These are phyloP conservation scores for Cephus nigrinus DNA, from an alignment of 2,888 invertebrate species.

Conservation along the genomic window DNA sequence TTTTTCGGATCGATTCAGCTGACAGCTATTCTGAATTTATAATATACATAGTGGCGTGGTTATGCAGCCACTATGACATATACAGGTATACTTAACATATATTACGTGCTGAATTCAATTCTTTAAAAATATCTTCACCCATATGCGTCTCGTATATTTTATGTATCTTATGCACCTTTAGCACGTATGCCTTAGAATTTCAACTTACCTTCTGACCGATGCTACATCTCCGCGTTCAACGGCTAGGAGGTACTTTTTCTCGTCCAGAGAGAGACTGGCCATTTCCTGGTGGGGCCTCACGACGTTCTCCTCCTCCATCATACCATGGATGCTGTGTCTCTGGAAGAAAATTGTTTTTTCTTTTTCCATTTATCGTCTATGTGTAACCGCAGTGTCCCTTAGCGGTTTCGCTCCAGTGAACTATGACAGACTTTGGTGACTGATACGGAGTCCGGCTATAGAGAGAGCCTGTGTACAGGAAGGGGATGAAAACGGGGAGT, in stretches of 20 bases:
- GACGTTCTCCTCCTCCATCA: constrained; percentile 92
- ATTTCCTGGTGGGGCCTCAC: constrained; percentile 91
- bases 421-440: not conserved
- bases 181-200: not conserved
- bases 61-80: not conserved
- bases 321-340: constrained; percentile 91
- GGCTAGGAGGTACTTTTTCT: constrained; percentile 94
- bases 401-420: not conserved
- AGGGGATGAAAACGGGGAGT: constrained; percentile 11
- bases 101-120: not conserved
- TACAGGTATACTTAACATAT: not conserved
- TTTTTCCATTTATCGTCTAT: not conserved
- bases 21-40: too few species aligned
- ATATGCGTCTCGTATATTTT: not conserved
- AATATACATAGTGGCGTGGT: not conserved
- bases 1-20: not conserved
- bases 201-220: constrained; percentile 79
- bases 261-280: constrained; percentile 83
- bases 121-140: not conserved
- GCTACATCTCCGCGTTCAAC: constrained; percentile 98
- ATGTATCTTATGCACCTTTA: not conserved
- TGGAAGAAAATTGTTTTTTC: constrained; percentile 59
- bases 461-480: not conserved
- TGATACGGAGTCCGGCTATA: not conserved
- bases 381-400: not conserved